Evolutionary conservation across 2,888 invertebrate genomes (phyloP).

Genomic region (Drosophila flavopinicola): DNA sequence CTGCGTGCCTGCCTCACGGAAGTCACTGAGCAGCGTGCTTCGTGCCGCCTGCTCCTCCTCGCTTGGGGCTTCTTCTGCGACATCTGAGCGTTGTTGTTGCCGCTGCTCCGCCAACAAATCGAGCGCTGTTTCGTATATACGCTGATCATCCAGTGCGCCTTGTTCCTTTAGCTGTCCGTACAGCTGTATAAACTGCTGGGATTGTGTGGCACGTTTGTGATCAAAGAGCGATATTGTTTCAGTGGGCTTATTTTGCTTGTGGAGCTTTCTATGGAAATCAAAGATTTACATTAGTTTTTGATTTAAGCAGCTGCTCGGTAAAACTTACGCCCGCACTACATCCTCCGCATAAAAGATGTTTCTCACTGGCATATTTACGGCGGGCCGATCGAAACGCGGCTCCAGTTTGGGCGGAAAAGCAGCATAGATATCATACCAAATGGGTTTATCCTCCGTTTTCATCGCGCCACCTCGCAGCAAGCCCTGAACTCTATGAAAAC

Average conservation of each 20-base stretch:
- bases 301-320: neutral
- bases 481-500: constrained; percentile 87
- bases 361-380: constrained; percentile 87
- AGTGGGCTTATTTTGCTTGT: constrained; percentile 86
- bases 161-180: constrained; percentile 87
- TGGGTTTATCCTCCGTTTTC: constrained; percentile 91
- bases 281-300: neutral
- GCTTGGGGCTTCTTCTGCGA: constrained; percentile 33
- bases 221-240: constrained; percentile 86
- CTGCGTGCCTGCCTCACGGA: constrained; percentile 54
- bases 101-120: constrained; percentile 83
- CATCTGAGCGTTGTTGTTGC: constrained; percentile 39
- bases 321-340: constrained; percentile 90
- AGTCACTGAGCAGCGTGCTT: constrained; percentile 58
- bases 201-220: constrained; percentile 82
- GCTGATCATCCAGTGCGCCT: constrained; percentile 86
- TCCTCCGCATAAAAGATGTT: constrained; percentile 94
- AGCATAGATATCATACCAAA: constrained; percentile 97
- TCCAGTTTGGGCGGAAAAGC: constrained; percentile 95
- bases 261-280: constrained; percentile 86
- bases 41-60: constrained; percentile 5
- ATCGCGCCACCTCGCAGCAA: constrained; percentile 92
- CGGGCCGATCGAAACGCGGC: constrained; percentile 90
- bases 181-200: constrained; percentile 87
- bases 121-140: constrained; percentile 85